Evolutionary conservation across 1,140 invertebrate genomes (phyloP).

Genomic region (Chionoecetes opilio): DNA sequence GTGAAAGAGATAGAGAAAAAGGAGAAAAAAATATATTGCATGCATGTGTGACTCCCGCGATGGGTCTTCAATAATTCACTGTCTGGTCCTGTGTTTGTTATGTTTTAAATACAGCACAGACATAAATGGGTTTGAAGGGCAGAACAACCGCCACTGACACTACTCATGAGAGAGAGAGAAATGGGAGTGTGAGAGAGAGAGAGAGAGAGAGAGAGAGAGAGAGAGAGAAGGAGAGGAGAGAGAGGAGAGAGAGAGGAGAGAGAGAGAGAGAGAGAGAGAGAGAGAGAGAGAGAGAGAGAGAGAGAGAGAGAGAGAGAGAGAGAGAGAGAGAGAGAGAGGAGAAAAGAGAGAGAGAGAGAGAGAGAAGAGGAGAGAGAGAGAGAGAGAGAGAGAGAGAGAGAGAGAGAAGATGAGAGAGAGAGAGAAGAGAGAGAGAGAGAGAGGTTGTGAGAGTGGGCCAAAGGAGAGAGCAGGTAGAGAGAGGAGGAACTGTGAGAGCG

Average conservation of each 20-base stretch:
- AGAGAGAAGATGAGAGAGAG: not conserved
- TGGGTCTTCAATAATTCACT: not conserved
- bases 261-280: not conserved
- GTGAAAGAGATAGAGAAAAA: not conserved
- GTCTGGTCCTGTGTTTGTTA: constrained; percentile 16
- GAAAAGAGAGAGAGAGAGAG: not conserved
- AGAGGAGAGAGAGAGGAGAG: not conserved
- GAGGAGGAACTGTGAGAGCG: not conserved
- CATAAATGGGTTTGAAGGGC: constrained; percentile 18
- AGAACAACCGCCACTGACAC: constrained; percentile 16
- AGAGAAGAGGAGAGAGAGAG: not conserved
- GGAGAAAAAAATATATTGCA: not conserved
- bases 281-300: not conserved
- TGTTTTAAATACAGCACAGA: constrained; percentile 20
- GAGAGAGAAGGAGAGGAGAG: not conserved
- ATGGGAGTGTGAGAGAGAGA: not conserved
- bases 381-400: not conserved
- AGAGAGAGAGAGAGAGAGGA: not conserved
- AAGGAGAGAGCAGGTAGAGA: not conserved
- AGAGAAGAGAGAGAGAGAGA: not conserved
- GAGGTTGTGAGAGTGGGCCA: constrained; percentile 6
- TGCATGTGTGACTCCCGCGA: not conserved
- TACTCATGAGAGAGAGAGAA: constrained; percentile 15
- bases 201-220: not conserved
- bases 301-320: not conserved